Conservation (phyloP, 2,888 invertebrate species). For the Sphecodes monilicornis region DNA sequence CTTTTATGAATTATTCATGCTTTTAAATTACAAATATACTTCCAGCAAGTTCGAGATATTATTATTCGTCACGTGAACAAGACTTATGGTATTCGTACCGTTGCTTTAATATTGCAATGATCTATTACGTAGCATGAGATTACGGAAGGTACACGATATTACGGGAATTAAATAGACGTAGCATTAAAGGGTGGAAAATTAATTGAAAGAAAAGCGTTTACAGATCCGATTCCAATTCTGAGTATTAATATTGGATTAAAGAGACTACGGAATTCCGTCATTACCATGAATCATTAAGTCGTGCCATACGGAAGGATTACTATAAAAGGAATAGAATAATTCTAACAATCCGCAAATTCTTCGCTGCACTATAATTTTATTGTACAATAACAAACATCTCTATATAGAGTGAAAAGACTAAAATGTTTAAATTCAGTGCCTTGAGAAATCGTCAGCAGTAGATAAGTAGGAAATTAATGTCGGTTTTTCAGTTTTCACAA, state of each 20-base stretch:
- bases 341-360: no score
- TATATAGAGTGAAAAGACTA: no score
- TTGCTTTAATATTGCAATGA: no score
- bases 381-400: no score
- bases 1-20: no score
- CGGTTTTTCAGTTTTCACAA: no score
- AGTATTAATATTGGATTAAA: not conserved
- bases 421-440: no score
- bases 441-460: no score
- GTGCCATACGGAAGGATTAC: not conserved
- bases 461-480: no score
- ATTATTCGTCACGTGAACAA: not conserved
- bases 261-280: not conserved
- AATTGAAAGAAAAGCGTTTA: slow-evolving; percentile 10
- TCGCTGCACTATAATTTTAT: no score
- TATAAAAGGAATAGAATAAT: not conserved
- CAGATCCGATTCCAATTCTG: not conserved
- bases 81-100: no score
- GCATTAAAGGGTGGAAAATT: not conserved
- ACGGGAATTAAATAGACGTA: not conserved
- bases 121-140: slow-evolving; percentile 2
- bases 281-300: not conserved
- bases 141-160: not conserved
- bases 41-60: not conserved
- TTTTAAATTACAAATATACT: no score